Conservation (phyloP, 2,888 invertebrate species). For the Trilocha varians region DNA sequence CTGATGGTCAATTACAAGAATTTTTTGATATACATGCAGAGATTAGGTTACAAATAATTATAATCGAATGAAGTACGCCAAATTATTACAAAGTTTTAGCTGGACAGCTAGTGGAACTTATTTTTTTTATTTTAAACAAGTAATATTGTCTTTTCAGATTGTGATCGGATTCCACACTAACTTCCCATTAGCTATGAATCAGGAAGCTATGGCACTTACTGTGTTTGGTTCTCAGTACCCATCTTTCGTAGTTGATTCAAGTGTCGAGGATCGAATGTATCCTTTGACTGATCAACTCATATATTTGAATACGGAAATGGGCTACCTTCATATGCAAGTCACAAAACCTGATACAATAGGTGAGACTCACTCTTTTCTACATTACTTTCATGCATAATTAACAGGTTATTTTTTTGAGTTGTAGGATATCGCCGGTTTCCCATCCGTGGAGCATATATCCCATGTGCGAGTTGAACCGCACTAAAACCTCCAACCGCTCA, state of each 20-base stretch:
- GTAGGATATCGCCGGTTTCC: too few relatives aligned
- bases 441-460: too few relatives aligned
- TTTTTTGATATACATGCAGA: too few relatives aligned
- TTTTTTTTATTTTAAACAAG: not conserved
- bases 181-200: not conserved
- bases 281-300: not conserved
- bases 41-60: too few relatives aligned
- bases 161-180: constrained; percentile 10
- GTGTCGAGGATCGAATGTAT: constrained; percentile 9
- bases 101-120: too few relatives aligned
- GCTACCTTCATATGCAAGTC: constrained; percentile 10
- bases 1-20: too few relatives aligned
- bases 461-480: too few relatives aligned
- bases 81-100: too few relatives aligned
- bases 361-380: constrained; percentile 3
- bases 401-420: too few relatives aligned
- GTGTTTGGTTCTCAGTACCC: constrained; percentile 3
- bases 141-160: too few relatives aligned
- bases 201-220: constrained; percentile 1
- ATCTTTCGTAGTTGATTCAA: constrained; percentile 5
- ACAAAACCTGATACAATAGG: constrained; percentile 14
- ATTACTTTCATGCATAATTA: not conserved
- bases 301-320: constrained; percentile 2
- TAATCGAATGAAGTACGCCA: too few relatives aligned
- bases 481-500: too few relatives aligned